phyloP scores from a whole-genome alignment of 2,113 vertebrate genomes.

The Coptodon rendalli region DNA sequence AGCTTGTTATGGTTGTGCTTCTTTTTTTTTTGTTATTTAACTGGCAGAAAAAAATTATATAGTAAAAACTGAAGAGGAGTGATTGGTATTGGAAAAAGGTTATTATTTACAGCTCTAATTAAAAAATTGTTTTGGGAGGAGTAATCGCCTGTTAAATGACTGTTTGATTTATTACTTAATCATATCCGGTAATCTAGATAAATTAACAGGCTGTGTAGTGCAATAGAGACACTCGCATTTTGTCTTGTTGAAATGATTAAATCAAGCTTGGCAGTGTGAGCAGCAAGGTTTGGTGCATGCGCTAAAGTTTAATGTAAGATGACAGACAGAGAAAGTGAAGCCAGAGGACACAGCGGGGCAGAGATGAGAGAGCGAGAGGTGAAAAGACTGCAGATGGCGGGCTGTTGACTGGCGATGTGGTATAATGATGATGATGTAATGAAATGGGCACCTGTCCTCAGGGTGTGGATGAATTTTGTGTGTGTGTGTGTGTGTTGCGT shows the following conservation, averaged over 20 bases:
- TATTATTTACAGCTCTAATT: not conserved
- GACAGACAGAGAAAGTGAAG: not conserved
- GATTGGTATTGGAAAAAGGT: not conserved
- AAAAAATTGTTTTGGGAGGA: not conserved
- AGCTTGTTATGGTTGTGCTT: not conserved
- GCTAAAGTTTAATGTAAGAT: not conserved
- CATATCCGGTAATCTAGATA: not conserved
- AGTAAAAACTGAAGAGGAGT: not conserved
- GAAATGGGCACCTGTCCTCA: conserved; percentile 64
- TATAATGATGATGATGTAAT: conserved; percentile 64
- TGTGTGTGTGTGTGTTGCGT: not conserved
- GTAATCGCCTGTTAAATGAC: not conserved
- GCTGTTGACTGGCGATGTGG: conserved; percentile 18
- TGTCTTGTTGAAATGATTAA: not conserved
- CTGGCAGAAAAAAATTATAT: not conserved
- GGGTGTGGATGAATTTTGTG: conserved; percentile 20
- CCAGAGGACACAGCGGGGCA: not conserved
- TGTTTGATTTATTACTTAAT: not conserved
- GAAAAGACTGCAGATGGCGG: conserved; percentile 9
- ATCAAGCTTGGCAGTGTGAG: not conserved
- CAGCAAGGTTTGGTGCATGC: not conserved
- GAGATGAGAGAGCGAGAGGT: not conserved
- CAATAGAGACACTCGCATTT: not conserved
- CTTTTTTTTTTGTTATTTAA: not conserved
- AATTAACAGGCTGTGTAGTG: not conserved